Percentiles rank a stretch among this genome's conserved stretches.
Evolutionary conservation across 2,888 invertebrate species (phyloP).

Genomic region (Thalpophila matura): DNA sequence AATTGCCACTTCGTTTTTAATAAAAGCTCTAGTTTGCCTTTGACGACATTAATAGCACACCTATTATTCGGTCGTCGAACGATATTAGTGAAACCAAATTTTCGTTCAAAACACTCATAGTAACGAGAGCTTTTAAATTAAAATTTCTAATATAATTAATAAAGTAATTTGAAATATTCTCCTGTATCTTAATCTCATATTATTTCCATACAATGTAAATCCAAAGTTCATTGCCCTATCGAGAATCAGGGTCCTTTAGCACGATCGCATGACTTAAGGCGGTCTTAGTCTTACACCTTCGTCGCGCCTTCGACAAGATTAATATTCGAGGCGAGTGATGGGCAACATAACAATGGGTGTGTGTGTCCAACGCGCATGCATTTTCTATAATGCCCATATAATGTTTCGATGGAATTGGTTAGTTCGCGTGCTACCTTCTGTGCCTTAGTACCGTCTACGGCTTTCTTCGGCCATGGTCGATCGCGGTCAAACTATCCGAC

Average conservation of each 20-base stretch:
- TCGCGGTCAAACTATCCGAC: slow-evolving; percentile 23
- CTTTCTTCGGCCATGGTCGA: slow-evolving; percentile 75
- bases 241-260: slow-evolving; percentile 72
- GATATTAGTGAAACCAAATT: too few species aligned
- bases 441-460: slow-evolving; percentile 81
- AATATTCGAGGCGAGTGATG: slow-evolving; percentile 87
- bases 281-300: slow-evolving; percentile 69
- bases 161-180: slow-evolving; percentile 44
- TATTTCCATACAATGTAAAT: slow-evolving; percentile 61
- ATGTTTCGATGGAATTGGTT: slow-evolving; percentile 87
- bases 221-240: slow-evolving; percentile 82
- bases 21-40: too few species aligned
- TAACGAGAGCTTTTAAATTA: neutral
- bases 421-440: slow-evolving; percentile 79
- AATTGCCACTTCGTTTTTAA: too few species aligned
- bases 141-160: slow-evolving; percentile 1
- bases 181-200: slow-evolving; percentile 46
- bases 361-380: slow-evolving; percentile 86
- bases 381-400: slow-evolving; percentile 90
- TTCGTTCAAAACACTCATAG: too few species aligned
- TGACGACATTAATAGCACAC: too few species aligned
- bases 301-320: slow-evolving; percentile 84
- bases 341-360: slow-evolving; percentile 84
- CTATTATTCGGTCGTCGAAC: too few species aligned
- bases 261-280: slow-evolving; percentile 73